Conservation (phyloP, 2,888 invertebrate genomes). For the Marasmarcha lunaedactyla region DNA sequence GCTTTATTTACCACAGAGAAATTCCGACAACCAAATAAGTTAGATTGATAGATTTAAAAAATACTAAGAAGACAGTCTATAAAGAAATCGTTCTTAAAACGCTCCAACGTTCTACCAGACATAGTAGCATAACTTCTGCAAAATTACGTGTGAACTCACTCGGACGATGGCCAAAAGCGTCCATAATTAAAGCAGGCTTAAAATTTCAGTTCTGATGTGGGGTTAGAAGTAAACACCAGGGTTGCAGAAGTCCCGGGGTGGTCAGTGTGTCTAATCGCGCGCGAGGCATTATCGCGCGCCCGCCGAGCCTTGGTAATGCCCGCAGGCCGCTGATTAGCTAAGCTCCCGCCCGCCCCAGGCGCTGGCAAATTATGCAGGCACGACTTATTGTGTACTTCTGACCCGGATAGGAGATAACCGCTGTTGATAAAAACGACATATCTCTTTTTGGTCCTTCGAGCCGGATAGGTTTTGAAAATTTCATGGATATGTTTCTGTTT, state of each 20-base stretch:
- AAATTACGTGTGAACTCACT: too few species aligned
- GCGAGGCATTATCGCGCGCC: slow-evolving; percentile 57
- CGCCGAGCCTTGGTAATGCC: slow-evolving; percentile 47
- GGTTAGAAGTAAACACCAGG: slow-evolving; percentile 27
- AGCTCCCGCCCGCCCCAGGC: slow-evolving; percentile 45
- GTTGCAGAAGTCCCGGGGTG: slow-evolving; percentile 41
- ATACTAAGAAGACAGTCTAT: too few species aligned
- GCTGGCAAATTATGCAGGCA: slow-evolving; percentile 60
- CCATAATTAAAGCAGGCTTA: slow-evolving; percentile 17
- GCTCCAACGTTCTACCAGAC: too few species aligned
- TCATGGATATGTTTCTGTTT: too few species aligned
- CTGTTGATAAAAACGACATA: slow-evolving; percentile 20
- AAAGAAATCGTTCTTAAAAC: too few species aligned
- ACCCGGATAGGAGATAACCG: slow-evolving; percentile 25
- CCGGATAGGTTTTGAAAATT: slow-evolving; percentile 3
- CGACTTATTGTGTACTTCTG: slow-evolving; percentile 33
- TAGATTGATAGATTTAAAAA: too few species aligned
- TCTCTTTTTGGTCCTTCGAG: slow-evolving; percentile 11
- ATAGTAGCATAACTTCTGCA: slow-evolving; percentile 1
- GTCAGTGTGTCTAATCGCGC: slow-evolving; percentile 62
- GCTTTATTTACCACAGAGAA: too few species aligned
- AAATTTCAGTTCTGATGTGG: slow-evolving; percentile 17
- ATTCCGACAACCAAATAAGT: too few species aligned
- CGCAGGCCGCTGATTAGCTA: slow-evolving; percentile 60
- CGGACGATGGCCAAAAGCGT: neutral